A percentile compares a stretch with the other conserved stretches of the same genome.
phyloP scores from a whole-genome alignment of 2,888 invertebrate genomes.

The Isotomurus palustris region DNA sequence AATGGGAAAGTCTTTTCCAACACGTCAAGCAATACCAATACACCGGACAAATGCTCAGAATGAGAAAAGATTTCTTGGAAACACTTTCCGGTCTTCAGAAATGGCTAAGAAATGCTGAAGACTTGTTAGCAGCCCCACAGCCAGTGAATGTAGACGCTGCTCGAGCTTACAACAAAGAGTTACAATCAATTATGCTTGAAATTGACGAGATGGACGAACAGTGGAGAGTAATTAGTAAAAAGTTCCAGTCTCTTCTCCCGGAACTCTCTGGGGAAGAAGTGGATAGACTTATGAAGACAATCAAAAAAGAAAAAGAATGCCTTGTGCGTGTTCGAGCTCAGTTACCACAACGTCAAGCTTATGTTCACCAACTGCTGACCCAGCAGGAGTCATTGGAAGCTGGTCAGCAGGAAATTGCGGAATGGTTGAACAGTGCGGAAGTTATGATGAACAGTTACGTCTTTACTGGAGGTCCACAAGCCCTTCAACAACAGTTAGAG shows the following conservation, averaged over 20 bases:
- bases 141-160: slow-evolving; percentile 73
- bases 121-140: slow-evolving; percentile 63
- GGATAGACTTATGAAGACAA: slow-evolving; percentile 78
- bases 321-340: slow-evolving; percentile 76
- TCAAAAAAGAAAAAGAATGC: slow-evolving; percentile 84
- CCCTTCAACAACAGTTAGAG: slow-evolving; percentile 70
- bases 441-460: slow-evolving; percentile 60
- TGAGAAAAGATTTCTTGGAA: slow-evolving; percentile 70
- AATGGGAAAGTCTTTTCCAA: slow-evolving; percentile 78
- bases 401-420: slow-evolving; percentile 77
- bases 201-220: slow-evolving; percentile 81
- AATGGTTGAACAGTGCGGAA: slow-evolving; percentile 83
- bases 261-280: slow-evolving; percentile 86
- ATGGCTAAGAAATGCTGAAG: slow-evolving; percentile 76
- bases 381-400: slow-evolving; percentile 86
- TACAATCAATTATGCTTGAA: slow-evolving; percentile 69
- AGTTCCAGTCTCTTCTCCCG: slow-evolving; percentile 83
- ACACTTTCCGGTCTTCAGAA: slow-evolving; percentile 69
- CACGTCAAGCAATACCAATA: slow-evolving; percentile 84
- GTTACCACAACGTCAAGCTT: slow-evolving; percentile 74
- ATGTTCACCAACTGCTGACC: slow-evolving; percentile 74
- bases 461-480: slow-evolving; percentile 64
- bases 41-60: slow-evolving; percentile 77
- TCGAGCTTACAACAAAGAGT: slow-evolving; percentile 69
- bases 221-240: slow-evolving; percentile 85